phyloP scores from a whole-genome alignment of 1,140 invertebrate species.

The Drosophila dunni region DNA sequence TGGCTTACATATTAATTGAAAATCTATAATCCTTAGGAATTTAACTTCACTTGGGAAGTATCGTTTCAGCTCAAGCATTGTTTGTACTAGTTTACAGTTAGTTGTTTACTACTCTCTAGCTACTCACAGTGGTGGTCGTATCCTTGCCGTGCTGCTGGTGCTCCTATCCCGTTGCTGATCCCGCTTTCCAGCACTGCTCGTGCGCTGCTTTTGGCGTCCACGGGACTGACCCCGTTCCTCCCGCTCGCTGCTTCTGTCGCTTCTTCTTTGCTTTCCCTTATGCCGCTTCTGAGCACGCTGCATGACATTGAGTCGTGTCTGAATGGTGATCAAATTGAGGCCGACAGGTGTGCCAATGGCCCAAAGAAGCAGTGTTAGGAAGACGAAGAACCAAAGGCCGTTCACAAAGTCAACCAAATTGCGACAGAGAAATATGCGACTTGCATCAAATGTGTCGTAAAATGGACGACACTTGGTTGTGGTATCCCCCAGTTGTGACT shows the following conservation, averaged over 20 bases:
- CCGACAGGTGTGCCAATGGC: slow-evolving; percentile 83
- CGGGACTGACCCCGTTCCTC: slow-evolving; percentile 37
- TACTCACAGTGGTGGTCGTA: slow-evolving; percentile 69
- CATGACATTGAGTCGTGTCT: slow-evolving; percentile 71
- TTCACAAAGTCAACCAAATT: slow-evolving; percentile 90
- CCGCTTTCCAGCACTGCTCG: slow-evolving; percentile 57
- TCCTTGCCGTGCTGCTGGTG: slow-evolving; percentile 65
- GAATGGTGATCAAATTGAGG: slow-evolving; percentile 77
- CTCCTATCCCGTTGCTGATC: slow-evolving; percentile 65
- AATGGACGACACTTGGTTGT: slow-evolving; percentile 90
- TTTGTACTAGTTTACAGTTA: too few species aligned
- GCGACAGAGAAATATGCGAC: slow-evolving; percentile 88
- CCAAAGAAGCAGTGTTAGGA: slow-evolving; percentile 83
- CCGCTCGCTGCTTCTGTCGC: slow-evolving; percentile 36
- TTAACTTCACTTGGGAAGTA: too few species aligned
- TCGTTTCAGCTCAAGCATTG: too few species aligned
- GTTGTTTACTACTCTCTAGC: neutral
- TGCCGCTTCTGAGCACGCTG: slow-evolving; percentile 53
- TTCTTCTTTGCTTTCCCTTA: slow-evolving; percentile 52
- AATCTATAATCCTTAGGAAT: too few species aligned
- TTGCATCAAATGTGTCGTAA: slow-evolving; percentile 89
- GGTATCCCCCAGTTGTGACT: slow-evolving; percentile 87
- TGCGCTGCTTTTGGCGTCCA: slow-evolving; percentile 48
- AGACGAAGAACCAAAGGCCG: slow-evolving; percentile 87
- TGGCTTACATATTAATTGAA: too few species aligned